Conservation (phyloP, 2,113 vertebrate genomes). For the Hemibagrus wyckioides region DNA sequence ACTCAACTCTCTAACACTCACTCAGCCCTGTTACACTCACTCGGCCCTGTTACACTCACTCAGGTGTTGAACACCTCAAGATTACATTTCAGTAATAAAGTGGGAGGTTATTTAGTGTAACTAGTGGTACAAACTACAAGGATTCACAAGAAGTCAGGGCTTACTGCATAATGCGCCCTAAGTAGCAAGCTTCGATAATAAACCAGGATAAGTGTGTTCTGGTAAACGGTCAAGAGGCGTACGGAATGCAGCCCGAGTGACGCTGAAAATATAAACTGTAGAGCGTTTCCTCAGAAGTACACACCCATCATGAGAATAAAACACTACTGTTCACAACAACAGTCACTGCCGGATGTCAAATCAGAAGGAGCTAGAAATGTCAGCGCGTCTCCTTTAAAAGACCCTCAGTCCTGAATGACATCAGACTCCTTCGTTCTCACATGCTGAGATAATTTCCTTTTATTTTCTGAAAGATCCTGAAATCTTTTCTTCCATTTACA, state of each 20-base stretch:
- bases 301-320: neutral
- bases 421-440: neutral
- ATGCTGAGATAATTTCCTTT: neutral
- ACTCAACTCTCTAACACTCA: too few species aligned
- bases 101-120: neutral
- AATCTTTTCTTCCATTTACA: neutral
- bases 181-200: neutral
- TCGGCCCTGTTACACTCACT: too few species aligned
- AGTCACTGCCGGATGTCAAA: neutral
- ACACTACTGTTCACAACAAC: neutral
- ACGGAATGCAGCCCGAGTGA: neutral
- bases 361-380: neutral
- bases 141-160: neutral
- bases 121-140: neutral
- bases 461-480: neutral
- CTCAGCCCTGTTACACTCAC: too few species aligned
- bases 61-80: too few species aligned
- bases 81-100: neutral
- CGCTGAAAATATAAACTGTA: neutral
- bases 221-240: neutral
- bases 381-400: neutral
- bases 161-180: neutral
- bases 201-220: neutral
- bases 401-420: neutral
- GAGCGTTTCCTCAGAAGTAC: neutral